Evolutionary conservation across 2,888 invertebrate species (phyloP).

Genomic region (Cremastinae sp.): DNA sequence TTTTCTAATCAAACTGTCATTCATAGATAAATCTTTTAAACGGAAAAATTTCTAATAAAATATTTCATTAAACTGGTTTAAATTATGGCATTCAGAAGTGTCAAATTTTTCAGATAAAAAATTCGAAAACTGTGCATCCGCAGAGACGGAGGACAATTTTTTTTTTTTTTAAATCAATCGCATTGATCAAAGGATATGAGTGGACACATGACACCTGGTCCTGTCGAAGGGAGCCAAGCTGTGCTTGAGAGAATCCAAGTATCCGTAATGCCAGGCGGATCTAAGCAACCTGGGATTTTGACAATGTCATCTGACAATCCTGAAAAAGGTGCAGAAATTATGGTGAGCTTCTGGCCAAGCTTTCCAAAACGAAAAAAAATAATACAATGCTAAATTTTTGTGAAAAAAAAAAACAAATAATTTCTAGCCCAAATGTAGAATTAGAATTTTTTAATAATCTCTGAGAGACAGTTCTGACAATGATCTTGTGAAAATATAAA

Average conservation of each 20-base stretch:
- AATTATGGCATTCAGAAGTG: too few relatives aligned
- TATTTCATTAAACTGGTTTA: too few relatives aligned
- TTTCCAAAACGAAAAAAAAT: constrained; percentile 22
- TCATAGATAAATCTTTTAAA: too few relatives aligned
- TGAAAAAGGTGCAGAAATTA: constrained; percentile 56
- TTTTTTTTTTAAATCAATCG: neutral
- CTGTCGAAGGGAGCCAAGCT: constrained; percentile 65
- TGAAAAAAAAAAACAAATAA: neutral
- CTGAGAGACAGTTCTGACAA: too few relatives aligned
- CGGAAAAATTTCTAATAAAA: too few relatives aligned
- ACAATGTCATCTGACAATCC: constrained; percentile 25
- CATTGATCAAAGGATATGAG: constrained; percentile 65
- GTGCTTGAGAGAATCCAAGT: constrained; percentile 66
- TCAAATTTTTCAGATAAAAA: neutral
- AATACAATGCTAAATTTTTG: too few relatives aligned
- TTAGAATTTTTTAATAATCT: constrained; percentile 14
- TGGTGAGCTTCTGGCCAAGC: constrained; percentile 58
- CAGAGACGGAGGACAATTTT: neutral
- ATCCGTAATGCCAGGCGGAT: constrained; percentile 63
- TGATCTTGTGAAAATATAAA: neutral
- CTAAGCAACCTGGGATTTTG: constrained; percentile 53
- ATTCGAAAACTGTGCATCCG: too few relatives aligned
- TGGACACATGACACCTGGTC: constrained; percentile 65
- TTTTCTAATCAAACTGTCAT: too few relatives aligned
- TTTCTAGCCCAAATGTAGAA: constrained; percentile 2